A percentile compares a stretch with the other conserved stretches of the same genome.
phyloP scores from a whole-genome alignment of 1,140 invertebrate genomes.

The Monomorium pharaonis region DNA sequence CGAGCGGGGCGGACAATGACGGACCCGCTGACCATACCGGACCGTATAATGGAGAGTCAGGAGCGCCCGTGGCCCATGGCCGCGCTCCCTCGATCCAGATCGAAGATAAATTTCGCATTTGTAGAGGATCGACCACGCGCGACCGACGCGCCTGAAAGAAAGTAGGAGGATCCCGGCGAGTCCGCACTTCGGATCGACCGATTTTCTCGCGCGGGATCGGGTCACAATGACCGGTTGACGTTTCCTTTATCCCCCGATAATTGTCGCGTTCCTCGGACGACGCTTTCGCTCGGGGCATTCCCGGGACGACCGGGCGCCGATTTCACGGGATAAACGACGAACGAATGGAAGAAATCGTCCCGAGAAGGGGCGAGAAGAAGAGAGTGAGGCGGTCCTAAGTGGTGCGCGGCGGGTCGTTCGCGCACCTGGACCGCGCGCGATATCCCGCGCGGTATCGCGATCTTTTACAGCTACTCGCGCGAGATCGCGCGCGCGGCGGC shows the following conservation, averaged over 20 bases:
- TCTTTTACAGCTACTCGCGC: neutral
- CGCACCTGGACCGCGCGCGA: conserved; percentile 52
- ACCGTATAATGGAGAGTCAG: conserved; percentile 63
- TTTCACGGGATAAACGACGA: conserved; percentile 60
- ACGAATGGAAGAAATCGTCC: conserved; percentile 66
- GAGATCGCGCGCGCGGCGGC: neutral
- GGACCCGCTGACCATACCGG: conserved; percentile 61
- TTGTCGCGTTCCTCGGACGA: conserved; percentile 53
- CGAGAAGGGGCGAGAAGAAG: neutral
- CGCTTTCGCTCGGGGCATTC: conserved; percentile 20
- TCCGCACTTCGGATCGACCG: neutral
- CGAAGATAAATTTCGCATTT: conserved; percentile 76
- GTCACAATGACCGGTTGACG: conserved; percentile 47
- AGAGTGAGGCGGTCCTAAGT: conserved; percentile 9
- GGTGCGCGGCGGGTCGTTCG: conserved; percentile 43
- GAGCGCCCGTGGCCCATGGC: conserved; percentile 23
- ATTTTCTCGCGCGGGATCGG: conserved; percentile 31
- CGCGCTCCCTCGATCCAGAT: conserved; percentile 62
- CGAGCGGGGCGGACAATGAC: conserved; percentile 63
- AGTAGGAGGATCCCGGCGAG: conserved; percentile 42
- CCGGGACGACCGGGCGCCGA: conserved; percentile 9
- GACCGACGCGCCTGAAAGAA: conserved; percentile 9
- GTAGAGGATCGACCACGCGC: conserved; percentile 64
- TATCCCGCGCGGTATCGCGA: conserved; percentile 13
- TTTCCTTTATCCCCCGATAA: conserved; percentile 42